Base-by-base conservation (phyloP, 2,797 vertebrate genomes). In the Taeniopygia guttata region DNA sequence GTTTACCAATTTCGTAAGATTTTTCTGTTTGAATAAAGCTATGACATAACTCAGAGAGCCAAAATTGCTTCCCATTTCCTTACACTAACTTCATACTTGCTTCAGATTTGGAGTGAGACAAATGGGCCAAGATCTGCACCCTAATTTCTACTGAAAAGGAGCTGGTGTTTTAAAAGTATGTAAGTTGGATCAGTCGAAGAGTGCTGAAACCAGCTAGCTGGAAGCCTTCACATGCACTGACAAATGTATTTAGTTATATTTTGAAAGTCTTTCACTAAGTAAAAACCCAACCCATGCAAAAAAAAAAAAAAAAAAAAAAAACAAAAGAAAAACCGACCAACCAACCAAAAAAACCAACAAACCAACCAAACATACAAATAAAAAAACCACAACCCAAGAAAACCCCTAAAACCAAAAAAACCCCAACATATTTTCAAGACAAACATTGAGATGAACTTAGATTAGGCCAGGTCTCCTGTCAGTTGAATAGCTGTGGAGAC, bases 361-460 rank as follows among this genome's bases (percentile, higher is more conserved):
- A 21, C 9, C 11, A 38, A 17, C 4, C 22, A 56, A 40, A 40
- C 38, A n/a, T 20, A 4, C 9, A 34, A 34, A 7, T 22, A 42
- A 6, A 30, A 42, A 42, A 43, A 16, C 10, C 13, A 40, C 38
- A 40, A 25, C 14, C 3, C 4, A 19, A 14, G 69, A 30, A 42
- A 20, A 12, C 3, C 1, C 11, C 5, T 12, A 16, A 64, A 66
- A 6, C 10, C 1, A 22, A 26, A 75, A 59, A 0, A 75, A 54
- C 0, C 0, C 0, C 23, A 45, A 34, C 0, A 13, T 23, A 17
- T 52, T 70, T 78, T 94, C 22, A 48, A 59, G 40, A 55, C 70
- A 48, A 6, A 26, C 46, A 7, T 58, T 43, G 10, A 60, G 32
- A 78, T 68, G 10, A 78, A 7, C 11, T 86, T 74, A 27, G 87